Conservation (phyloP, 2,797 vertebrate species). For the Oryzias sinensis region DNA sequence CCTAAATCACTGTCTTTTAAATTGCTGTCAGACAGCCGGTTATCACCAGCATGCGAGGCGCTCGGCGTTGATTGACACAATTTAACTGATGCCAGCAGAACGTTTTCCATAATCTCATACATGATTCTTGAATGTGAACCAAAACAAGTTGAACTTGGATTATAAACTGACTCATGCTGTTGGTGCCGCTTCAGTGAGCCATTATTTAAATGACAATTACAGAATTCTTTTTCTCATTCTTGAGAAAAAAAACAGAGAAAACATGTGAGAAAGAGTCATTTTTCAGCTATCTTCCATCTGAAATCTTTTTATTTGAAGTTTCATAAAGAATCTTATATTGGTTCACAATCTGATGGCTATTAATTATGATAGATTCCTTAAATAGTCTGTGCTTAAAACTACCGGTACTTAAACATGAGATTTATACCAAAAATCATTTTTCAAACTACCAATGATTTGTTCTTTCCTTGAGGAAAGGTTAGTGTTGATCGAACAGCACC, state of each 20-base stretch:
- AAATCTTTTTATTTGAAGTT: too few species aligned
- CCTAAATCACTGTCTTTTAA: background rate
- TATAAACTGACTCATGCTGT: constrained; percentile 6
- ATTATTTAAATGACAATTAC: constrained; percentile 28
- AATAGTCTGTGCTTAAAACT: too few species aligned
- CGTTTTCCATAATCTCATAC: constrained; percentile 3
- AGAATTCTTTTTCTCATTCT: constrained; percentile 12
- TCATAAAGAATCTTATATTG: too few species aligned
- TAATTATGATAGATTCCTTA: too few species aligned
- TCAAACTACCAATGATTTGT: too few species aligned
- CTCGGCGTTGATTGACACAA: constrained; percentile 1
- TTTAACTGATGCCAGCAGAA: constrained; percentile 13
- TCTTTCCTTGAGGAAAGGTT: too few species aligned
- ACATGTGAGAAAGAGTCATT: too few species aligned
- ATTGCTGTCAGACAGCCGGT: background rate
- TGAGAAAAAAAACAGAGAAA: background rate
- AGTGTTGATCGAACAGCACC: too few species aligned
- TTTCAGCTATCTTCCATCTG: too few species aligned
- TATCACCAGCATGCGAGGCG: constrained; percentile 8
- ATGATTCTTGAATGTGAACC: constrained; percentile 7
- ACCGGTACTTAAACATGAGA: too few species aligned
- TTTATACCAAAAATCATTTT: constrained; percentile 22
- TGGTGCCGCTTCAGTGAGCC: constrained; percentile 11
- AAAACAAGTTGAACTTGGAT: constrained; percentile 16
- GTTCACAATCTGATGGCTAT: too few species aligned